Conservation (phyloP, 2,888 invertebrate genomes). For the Lasius fuliginosus region DNA sequence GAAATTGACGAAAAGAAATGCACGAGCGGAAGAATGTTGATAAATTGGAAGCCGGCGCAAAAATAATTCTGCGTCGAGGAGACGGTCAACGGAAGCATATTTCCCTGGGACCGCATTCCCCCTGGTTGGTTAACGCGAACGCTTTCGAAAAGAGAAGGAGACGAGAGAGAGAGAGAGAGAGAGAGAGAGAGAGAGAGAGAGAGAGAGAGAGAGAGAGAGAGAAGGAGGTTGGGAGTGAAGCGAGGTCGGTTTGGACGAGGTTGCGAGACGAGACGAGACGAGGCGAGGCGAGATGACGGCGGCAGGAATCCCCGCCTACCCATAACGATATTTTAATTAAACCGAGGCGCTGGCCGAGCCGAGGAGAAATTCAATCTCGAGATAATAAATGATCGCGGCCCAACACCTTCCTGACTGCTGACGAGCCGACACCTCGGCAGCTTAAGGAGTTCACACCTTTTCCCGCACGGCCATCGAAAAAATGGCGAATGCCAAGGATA, state of each 20-base stretch:
- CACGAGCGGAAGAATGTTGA: constrained; percentile 29
- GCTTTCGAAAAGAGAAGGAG: constrained; percentile 71
- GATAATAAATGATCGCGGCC: constrained; percentile 86
- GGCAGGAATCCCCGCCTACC: constrained; percentile 85
- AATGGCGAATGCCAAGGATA: constrained; percentile 66
- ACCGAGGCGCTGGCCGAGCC: constrained; percentile 82
- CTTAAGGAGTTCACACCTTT: constrained; percentile 85
- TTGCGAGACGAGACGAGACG: constrained; percentile 28
- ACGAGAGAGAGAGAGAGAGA: constrained; percentile 66
- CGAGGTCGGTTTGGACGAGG: constrained; percentile 61
- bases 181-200: constrained; percentile 62
- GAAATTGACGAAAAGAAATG: constrained; percentile 19
- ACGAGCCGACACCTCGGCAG: constrained; percentile 79
- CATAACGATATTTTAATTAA: constrained; percentile 87
- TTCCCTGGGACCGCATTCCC: constrained; percentile 54
- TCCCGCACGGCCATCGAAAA: constrained; percentile 70
- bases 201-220: constrained; percentile 38
- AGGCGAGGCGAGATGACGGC: constrained; percentile 78
- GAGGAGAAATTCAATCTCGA: constrained; percentile 86
- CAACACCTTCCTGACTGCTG: constrained; percentile 85
- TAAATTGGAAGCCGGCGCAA: constrained; percentile 33
- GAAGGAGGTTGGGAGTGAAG: constrained; percentile 56
- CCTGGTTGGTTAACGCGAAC: constrained; percentile 52
- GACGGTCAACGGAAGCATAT: constrained; percentile 68
- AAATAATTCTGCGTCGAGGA: constrained; percentile 36